These are phyloP conservation scores for Cinara cedri DNA, from an alignment of 2,888 invertebrate species.

Conservation along the genomic window DNA sequence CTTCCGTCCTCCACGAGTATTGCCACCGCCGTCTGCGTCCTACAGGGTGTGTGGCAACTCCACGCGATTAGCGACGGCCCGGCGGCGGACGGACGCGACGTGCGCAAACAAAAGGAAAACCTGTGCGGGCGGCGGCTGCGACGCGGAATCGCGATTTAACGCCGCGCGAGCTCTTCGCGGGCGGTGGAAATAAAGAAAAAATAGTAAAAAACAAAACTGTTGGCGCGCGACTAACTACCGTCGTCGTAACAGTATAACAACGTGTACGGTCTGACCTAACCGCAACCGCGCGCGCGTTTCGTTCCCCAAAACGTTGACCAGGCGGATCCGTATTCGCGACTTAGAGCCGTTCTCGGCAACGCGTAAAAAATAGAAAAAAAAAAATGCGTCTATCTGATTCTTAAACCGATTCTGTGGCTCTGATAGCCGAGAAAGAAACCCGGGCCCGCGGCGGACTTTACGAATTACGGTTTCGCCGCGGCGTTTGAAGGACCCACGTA, in stretches of 20 bases:
- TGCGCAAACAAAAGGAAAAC: constrained; percentile 16
- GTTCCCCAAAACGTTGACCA: no score
- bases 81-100: not conserved
- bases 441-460: no score
- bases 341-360: no score
- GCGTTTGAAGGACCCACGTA: no score
- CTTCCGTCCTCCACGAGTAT: not conserved
- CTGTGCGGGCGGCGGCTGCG: not conserved
- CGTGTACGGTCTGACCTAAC: no score
- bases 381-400: no score
- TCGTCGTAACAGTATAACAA: not conserved
- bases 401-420: no score
- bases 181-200: not conserved
- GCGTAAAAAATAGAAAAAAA: no score
- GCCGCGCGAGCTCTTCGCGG: not conserved
- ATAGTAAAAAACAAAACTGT: not conserved
- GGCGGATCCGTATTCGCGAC: no score
- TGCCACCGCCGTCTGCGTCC: not conserved
- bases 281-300: no score
- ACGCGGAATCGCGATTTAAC: not conserved
- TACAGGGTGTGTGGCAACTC: constrained; percentile 13
- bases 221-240: not conserved
- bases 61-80: constrained; percentile 6
- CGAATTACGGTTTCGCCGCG: no score
- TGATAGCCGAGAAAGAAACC: no score